A percentile compares a stretch with the other conserved stretches of the same genome.
phyloP scores from a whole-genome alignment of 2,113 vertebrate species.

The Microcebus lehilahytsara region DNA sequence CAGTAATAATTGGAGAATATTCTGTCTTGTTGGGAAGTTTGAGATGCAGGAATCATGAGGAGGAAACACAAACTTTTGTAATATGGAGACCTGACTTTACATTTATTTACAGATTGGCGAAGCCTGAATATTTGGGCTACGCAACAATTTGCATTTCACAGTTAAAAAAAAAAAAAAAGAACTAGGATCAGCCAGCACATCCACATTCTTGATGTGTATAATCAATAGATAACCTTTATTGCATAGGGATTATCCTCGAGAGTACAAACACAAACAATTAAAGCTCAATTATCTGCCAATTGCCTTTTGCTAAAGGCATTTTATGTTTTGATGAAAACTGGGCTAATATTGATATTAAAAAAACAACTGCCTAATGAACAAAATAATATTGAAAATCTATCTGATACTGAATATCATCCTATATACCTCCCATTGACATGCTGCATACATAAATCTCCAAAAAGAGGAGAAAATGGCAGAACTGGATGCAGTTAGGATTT shows the following conservation, averaged over 20 bases:
- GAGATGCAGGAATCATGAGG: background rate
- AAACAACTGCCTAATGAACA: background rate
- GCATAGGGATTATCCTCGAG: background rate
- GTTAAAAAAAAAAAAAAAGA: background rate
- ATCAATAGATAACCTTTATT: background rate
- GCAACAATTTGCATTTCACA: background rate
- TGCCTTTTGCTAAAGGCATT: conserved; percentile 1
- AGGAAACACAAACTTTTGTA: background rate
- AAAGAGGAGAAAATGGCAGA: background rate
- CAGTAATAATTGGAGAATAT: background rate
- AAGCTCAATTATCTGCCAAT: background rate
- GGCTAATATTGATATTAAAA: background rate
- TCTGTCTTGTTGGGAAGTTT: background rate
- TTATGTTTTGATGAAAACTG: background rate
- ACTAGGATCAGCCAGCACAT: background rate
- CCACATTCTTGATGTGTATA: background rate
- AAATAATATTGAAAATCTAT: background rate
- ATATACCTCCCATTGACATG: background rate
- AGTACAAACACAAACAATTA: background rate
- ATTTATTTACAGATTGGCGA: background rate
- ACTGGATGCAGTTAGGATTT: background rate
- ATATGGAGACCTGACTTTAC: background rate
- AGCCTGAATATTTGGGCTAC: background rate
- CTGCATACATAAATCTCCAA: background rate
- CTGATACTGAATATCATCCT: background rate